Conservation (phyloP, 2,797 vertebrate genomes). For the Poecile montanus region DNA sequence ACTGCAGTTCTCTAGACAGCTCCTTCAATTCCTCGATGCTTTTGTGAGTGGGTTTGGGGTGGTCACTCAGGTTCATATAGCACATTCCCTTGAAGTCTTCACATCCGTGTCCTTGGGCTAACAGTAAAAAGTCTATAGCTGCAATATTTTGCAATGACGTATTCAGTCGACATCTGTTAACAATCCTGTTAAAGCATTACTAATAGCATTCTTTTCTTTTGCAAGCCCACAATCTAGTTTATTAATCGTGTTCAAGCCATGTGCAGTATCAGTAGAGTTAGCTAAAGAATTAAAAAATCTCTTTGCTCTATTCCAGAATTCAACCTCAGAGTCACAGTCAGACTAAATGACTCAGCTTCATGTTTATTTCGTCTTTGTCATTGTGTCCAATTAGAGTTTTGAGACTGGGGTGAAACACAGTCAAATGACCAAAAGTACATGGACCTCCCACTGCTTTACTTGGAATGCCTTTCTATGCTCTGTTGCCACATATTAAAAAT, state of each 20-base stretch:
- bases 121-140: not conserved
- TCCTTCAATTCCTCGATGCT: not conserved
- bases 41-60: not conserved
- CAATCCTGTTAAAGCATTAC: not conserved
- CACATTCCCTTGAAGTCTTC: not conserved
- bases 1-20: not conserved
- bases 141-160: not conserved
- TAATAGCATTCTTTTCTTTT: not conserved
- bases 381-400: not conserved
- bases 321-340: not conserved
- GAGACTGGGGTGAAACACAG: not conserved
- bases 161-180: accelerated
- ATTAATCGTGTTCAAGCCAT: not conserved
- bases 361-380: accelerated
- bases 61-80: not conserved
- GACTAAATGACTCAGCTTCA: not conserved
- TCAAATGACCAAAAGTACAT: not conserved
- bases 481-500: not conserved
- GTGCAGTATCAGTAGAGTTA: not conserved
- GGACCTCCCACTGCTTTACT: not conserved
- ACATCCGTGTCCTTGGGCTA: not conserved
- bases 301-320: not conserved
- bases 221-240: not conserved
- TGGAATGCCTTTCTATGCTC: not conserved
- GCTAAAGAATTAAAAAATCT: not conserved